These are phyloP conservation scores for Margarornis squamiger DNA, from an alignment of 2,797 vertebrate genomes.

Conservation along the genomic window DNA sequence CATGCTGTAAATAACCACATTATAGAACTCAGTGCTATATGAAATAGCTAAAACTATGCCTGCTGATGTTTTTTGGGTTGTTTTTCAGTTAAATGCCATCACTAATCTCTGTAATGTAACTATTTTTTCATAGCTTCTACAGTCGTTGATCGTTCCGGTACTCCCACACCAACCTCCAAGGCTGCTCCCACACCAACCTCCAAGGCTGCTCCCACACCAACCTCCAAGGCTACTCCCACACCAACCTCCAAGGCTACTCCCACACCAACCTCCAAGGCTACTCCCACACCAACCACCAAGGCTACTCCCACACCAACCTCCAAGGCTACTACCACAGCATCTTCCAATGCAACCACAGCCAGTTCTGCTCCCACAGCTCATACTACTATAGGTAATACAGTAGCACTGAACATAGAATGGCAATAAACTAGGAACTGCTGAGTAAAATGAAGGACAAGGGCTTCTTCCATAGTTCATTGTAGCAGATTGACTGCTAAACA, in stretches of 20 bases:
- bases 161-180: neutral
- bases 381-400: slow-evolving; percentile 39
- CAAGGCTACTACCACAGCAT: rapidly evolving
- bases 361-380: neutral
- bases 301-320: neutral
- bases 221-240: neutral
- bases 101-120: neutral
- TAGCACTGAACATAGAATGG: neutral
- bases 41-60: neutral
- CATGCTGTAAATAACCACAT: neutral
- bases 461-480: neutral
- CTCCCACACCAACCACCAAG: neutral
- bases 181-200: rapidly evolving
- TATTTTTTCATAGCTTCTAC: neutral
- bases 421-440: neutral
- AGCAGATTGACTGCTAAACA: neutral
- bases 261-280: neutral
- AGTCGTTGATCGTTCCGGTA: neutral
- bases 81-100: neutral
- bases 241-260: neutral
- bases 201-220: neutral
- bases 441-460: neutral
- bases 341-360: neutral
- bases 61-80: neutral
- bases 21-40: neutral